phyloP scores from a whole-genome alignment of 2,113 vertebrate genomes.

The Aptenodytes patagonicus region DNA sequence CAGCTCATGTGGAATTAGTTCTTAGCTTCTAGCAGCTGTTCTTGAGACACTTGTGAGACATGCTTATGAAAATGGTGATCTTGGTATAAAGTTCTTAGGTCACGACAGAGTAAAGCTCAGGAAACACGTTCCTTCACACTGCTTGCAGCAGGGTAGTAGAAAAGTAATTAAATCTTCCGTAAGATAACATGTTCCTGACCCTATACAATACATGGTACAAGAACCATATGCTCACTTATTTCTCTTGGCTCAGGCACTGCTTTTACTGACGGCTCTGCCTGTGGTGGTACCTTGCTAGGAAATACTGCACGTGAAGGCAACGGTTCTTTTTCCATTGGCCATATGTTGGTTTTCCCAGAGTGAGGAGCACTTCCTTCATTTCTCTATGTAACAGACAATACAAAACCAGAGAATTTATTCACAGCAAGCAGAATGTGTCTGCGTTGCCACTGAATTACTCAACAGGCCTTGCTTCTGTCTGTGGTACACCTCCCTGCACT shows the following conservation, averaged over 20 bases:
- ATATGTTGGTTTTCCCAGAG: not conserved
- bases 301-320: not conserved
- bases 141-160: not conserved
- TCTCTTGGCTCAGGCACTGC: not conserved
- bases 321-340: not conserved
- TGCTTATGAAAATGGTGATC: not conserved
- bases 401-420: not conserved
- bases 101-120: conserved; percentile 7
- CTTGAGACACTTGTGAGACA: not conserved
- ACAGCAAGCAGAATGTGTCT: not conserved
- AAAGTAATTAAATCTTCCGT: not conserved
- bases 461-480: not conserved
- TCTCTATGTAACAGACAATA: not conserved
- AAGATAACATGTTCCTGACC: conserved; percentile 1
- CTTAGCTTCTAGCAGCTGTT: not conserved
- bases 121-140: not conserved
- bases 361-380: not conserved
- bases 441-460: not conserved
- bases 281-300: not conserved
- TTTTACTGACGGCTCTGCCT: not conserved
- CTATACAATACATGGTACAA: not conserved
- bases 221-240: not conserved
- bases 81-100: not conserved
- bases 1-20: not conserved
- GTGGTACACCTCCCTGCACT: not conserved